phyloP scores from a whole-genome alignment of 2,113 vertebrate genomes.

The Carassius carassius region DNA sequence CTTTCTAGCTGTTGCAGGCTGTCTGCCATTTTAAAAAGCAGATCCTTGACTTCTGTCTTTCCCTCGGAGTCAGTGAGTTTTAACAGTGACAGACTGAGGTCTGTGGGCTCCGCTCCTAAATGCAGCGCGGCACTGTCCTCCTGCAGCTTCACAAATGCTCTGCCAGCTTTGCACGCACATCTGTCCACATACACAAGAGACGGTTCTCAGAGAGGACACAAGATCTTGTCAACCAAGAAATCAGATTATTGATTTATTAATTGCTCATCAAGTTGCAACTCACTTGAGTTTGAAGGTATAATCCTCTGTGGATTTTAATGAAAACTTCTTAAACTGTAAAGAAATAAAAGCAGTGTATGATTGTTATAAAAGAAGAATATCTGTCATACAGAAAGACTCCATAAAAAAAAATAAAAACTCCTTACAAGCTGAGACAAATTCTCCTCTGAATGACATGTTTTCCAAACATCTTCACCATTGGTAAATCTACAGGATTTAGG shows the following conservation, averaged over 20 bases:
- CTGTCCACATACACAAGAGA: slow-evolving; percentile 53
- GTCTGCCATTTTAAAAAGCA: slow-evolving; percentile 80
- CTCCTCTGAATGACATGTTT: slow-evolving; percentile 62
- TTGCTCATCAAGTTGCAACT: slow-evolving; percentile 19
- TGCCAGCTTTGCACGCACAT: slow-evolving; percentile 58
- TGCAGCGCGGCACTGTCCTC: slow-evolving; percentile 64
- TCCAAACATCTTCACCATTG: slow-evolving; percentile 61
- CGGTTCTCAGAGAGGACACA: not conserved
- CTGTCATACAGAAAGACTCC: not conserved
- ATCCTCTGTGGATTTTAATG: slow-evolving; percentile 68
- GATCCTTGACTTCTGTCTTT: slow-evolving; percentile 71
- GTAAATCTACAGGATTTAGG: slow-evolving; percentile 62
- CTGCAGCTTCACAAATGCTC: slow-evolving; percentile 57
- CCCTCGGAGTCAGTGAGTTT: slow-evolving; percentile 72
- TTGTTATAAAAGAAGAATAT: not conserved
- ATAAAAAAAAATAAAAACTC: not conserved
- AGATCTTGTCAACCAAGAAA: not conserved
- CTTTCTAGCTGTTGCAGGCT: slow-evolving; percentile 60
- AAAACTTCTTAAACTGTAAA: slow-evolving; percentile 64
- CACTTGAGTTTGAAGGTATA: slow-evolving; percentile 69
- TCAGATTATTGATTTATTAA: not conserved
- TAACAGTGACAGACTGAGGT: slow-evolving; percentile 67
- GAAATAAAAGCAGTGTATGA: not conserved
- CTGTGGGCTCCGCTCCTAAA: slow-evolving; percentile 52
- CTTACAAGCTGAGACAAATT: slow-evolving; percentile 61